A percentile compares a stretch with the other conserved stretches of the same genome.
Conservation (phyloP, 2,797 vertebrate genomes). For the Sebastolobus altivelis region DNA sequence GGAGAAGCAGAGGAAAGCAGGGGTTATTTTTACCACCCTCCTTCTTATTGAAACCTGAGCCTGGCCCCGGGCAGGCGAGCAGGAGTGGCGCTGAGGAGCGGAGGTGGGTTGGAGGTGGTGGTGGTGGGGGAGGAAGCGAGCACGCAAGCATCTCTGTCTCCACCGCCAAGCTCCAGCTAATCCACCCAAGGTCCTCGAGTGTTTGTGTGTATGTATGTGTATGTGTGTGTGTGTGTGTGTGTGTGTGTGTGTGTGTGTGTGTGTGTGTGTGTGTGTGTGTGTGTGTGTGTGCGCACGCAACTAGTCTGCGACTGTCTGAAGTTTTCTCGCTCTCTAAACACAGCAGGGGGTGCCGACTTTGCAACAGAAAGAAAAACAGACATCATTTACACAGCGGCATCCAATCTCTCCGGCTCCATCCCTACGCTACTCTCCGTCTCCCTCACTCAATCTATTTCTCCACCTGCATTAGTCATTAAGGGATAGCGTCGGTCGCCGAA, state of each 20-base stretch:
- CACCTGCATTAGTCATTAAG: constrained; percentile 88
- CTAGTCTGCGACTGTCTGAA: constrained; percentile 78
- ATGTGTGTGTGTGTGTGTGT: constrained; percentile 63
- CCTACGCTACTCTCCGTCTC: constrained; percentile 75
- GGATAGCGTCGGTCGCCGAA: constrained; percentile 64
- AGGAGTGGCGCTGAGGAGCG: constrained; percentile 77
- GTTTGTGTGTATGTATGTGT: constrained; percentile 60
- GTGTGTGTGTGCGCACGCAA: constrained; percentile 28
- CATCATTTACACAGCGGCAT: constrained; percentile 74
- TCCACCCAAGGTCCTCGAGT: constrained; percentile 82
- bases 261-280: constrained; percentile 64
- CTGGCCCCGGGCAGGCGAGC: constrained; percentile 87
- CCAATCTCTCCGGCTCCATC: constrained; percentile 80
- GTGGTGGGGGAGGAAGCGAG: constrained; percentile 54
- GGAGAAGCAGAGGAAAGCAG: constrained; percentile 70
- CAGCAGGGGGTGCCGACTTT: constrained; percentile 69
- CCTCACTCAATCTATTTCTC: constrained; percentile 77
- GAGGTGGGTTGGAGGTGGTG: constrained; percentile 62
- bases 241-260: constrained; percentile 48
- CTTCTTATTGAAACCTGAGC: constrained; percentile 86
- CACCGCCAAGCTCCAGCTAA: constrained; percentile 80
- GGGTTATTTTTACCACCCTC: constrained; percentile 85
- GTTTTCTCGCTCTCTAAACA: constrained; percentile 72
- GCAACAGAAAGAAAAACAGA: constrained; percentile 76
- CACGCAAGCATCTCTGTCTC: constrained; percentile 78